Conservation (phyloP, 2,797 vertebrate species). For the Lagocephalus sceleratus region DNA sequence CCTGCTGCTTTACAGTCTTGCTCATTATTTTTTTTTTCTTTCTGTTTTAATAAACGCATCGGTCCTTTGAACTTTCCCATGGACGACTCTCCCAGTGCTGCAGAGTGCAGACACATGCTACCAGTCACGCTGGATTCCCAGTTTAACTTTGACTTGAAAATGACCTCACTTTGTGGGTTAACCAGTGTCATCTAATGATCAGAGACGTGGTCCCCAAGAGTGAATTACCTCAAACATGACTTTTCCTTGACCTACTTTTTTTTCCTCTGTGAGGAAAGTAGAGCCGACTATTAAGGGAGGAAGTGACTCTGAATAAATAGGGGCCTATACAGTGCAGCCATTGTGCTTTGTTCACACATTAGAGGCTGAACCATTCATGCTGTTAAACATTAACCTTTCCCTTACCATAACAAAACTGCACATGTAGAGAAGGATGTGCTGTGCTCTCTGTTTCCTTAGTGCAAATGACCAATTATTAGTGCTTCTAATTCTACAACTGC, state of each 20-base stretch:
- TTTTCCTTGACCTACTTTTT: conserved; percentile 78
- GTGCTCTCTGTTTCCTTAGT: conserved; percentile 12
- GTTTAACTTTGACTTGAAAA: conserved; percentile 59
- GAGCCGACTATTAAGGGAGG: conserved; percentile 77
- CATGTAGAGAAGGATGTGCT: conserved; percentile 16
- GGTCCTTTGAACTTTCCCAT: conserved; percentile 19
- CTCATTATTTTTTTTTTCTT: conserved; percentile 7
- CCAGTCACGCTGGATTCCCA: conserved; percentile 27
- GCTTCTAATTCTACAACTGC: not conserved
- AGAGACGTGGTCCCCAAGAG: conserved; percentile 63
- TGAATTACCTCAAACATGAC: conserved; percentile 83
- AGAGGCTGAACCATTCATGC: conserved; percentile 63
- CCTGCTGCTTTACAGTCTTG: conserved; percentile 17
- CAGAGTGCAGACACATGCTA: conserved; percentile 36
- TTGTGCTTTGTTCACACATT: conserved; percentile 80
- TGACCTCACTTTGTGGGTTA: conserved; percentile 78
- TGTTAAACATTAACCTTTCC: conserved; percentile 78
- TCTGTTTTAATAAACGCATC: conserved; percentile 30
- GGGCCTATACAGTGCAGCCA: conserved; percentile 74
- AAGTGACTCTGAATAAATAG: conserved; percentile 81
- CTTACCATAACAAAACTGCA: conserved; percentile 44
- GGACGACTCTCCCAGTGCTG: not conserved
- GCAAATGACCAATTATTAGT: conserved; percentile 8
- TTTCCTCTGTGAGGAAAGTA: conserved; percentile 63
- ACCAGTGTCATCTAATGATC: conserved; percentile 78